Percentiles rank a stretch among this genome's conserved stretches.
phyloP scores from a whole-genome alignment of 1,140 invertebrate species.

The Temnothorax curvispinosus region DNA sequence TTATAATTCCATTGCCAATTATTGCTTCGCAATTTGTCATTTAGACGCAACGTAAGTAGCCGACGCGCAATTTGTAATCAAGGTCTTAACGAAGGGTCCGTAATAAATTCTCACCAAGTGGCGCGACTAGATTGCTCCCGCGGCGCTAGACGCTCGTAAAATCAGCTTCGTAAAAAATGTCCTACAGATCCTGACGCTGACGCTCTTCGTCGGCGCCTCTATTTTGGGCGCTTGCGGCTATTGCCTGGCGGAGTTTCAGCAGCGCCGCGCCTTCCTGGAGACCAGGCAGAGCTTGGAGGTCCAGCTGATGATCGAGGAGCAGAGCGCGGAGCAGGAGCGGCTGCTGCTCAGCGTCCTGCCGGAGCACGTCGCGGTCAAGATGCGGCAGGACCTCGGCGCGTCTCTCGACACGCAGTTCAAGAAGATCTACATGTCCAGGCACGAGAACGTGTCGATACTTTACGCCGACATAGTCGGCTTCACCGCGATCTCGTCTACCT shows the following conservation, averaged over 20 bases:
- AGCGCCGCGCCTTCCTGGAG: conserved; percentile 95
- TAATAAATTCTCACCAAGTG: conserved; percentile 4
- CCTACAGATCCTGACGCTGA: conserved; percentile 88
- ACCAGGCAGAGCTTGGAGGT: conserved; percentile 96
- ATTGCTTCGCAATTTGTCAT: background rate
- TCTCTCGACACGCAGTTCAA: conserved; percentile 96
- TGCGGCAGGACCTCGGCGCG: conserved; percentile 95
- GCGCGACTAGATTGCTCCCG: background rate
- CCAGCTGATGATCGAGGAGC: conserved; percentile 96
- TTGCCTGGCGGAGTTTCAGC: conserved; percentile 94
- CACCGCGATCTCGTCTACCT: conserved; percentile 97
- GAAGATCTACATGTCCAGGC: conserved; percentile 98
- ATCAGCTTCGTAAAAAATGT: conserved; percentile 26
- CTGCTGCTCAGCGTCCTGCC: conserved; percentile 96
- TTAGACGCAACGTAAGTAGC: background rate
- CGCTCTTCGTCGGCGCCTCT: conserved; percentile 85
- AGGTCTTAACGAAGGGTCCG: background rate
- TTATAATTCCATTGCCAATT: background rate
- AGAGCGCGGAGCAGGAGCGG: conserved; percentile 96
- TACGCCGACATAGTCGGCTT: conserved; percentile 97
- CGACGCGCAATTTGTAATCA: conserved; percentile 14
- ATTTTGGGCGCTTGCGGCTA: conserved; percentile 92
- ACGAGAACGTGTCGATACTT: conserved; percentile 98
- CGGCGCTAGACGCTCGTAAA: background rate
- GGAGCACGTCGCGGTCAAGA: conserved; percentile 97